These are phyloP conservation scores for Macropis europaea DNA, from an alignment of 2,888 invertebrate genomes.

Conservation along the genomic window DNA sequence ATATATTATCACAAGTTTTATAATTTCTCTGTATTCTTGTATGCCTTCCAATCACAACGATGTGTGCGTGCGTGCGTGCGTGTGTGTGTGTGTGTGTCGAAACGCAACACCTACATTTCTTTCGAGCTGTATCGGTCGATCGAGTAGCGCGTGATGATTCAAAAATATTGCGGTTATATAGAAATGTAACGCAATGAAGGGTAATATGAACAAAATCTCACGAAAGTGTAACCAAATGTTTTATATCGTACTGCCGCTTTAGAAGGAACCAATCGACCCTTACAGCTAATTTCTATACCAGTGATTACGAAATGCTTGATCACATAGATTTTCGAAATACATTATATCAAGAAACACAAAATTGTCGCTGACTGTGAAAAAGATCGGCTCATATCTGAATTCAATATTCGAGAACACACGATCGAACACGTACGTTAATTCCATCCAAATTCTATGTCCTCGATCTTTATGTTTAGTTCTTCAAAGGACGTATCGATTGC, in stretches of 20 bases:
- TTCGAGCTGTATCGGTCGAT: too few relatives aligned
- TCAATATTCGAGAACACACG: neutral
- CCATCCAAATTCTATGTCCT: conserved; percentile 75
- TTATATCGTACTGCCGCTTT: neutral
- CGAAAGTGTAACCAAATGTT: neutral
- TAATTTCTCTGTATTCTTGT: neutral
- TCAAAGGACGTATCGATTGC: conserved; percentile 73
- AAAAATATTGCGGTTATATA: too few relatives aligned
- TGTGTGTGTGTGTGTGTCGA: too few relatives aligned
- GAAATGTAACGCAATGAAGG: too few relatives aligned
- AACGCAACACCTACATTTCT: neutral
- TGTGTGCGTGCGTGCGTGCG: too few relatives aligned
- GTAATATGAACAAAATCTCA: too few relatives aligned
- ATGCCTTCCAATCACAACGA: neutral
- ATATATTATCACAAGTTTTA: conserved; percentile 28
- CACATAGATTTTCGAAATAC: neutral
- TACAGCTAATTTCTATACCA: conserved; percentile 8
- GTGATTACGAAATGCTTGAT: neutral
- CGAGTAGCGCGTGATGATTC: too few relatives aligned
- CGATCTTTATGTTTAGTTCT: conserved; percentile 74
- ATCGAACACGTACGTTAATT: conserved; percentile 44
- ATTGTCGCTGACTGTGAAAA: too few relatives aligned
- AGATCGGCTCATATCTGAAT: neutral
- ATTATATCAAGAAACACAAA: neutral
- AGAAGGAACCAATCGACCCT: neutral